Percentiles rank a stretch among this genome's conserved stretches.
Conservation (phyloP, 2,888 invertebrate genomes). For the Polymixis flavicincta region DNA sequence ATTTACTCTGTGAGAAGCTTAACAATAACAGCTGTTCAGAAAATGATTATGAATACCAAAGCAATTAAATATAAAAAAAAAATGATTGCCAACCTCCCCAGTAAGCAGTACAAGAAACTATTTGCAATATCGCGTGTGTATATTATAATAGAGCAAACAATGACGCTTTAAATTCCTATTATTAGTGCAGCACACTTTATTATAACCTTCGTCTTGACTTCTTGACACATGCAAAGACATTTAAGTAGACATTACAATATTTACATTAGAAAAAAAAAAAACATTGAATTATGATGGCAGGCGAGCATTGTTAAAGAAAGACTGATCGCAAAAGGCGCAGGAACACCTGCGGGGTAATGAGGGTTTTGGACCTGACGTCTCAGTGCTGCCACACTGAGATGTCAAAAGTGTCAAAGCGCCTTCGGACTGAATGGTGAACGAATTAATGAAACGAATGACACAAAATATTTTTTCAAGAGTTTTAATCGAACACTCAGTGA, state of each 20-base stretch:
- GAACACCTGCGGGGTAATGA: background rate
- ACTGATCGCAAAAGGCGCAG: background rate
- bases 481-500: too few relatives aligned
- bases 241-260: background rate
- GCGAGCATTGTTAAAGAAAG: background rate
- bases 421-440: too few relatives aligned
- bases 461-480: too few relatives aligned
- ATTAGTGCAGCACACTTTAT: constrained; percentile 19
- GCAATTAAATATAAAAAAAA: background rate
- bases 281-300: background rate
- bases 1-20: background rate
- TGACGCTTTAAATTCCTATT: constrained; percentile 40
- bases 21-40: background rate
- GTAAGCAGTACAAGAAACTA: constrained; percentile 6
- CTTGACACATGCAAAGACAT: constrained; percentile 37
- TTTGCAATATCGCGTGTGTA: constrained; percentile 51
- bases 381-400: too few relatives aligned
- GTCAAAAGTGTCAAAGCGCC: too few relatives aligned
- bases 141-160: constrained; percentile 43
- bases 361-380: too few relatives aligned
- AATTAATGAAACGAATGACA: too few relatives aligned
- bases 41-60: too few relatives aligned
- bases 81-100: constrained; percentile 8
- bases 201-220: constrained; percentile 43
- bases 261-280: background rate